These are phyloP conservation scores for Hybos culiciformis DNA, from an alignment of 2,888 invertebrate genomes.

Conservation along the genomic window DNA sequence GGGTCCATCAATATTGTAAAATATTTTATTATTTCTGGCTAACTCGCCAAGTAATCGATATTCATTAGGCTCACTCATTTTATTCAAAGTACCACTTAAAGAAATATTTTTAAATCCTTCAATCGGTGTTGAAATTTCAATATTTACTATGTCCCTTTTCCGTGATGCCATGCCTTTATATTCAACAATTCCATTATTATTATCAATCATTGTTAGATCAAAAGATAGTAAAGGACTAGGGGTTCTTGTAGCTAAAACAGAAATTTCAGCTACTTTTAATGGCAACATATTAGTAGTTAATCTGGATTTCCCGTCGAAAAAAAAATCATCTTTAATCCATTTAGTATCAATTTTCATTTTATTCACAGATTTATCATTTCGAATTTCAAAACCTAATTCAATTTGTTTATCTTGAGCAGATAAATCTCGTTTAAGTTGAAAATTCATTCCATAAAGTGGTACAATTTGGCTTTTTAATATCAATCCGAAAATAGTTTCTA, in stretches of 20 bases:
- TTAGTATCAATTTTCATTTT: conserved; percentile 31
- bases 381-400: conserved; percentile 47
- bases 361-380: conserved; percentile 41
- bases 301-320: conserved; percentile 36
- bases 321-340: conserved; percentile 23
- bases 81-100: conserved; percentile 27
- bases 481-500: conserved; percentile 47
- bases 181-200: conserved; percentile 22
- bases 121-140: conserved; percentile 32
- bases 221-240: conserved; percentile 24
- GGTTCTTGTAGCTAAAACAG: conserved; percentile 23
- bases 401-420: conserved; percentile 48
- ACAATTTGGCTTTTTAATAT: conserved; percentile 48
- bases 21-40: conserved; percentile 32
- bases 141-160: conserved; percentile 27
- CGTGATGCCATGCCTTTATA: conserved; percentile 27
- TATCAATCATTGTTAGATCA: conserved; percentile 23
- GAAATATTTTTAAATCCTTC: conserved; percentile 30
- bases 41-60: conserved; percentile 34
- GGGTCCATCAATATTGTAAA: conserved; percentile 34
- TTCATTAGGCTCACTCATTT: conserved; percentile 17
- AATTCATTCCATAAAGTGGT: conserved; percentile 48
- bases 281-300: conserved; percentile 30
- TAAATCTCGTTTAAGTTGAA: conserved; percentile 55
- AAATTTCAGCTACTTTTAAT: conserved; percentile 23